Conservation (phyloP, 2,113 vertebrate genomes). For the Zosterops pallidus region DNA sequence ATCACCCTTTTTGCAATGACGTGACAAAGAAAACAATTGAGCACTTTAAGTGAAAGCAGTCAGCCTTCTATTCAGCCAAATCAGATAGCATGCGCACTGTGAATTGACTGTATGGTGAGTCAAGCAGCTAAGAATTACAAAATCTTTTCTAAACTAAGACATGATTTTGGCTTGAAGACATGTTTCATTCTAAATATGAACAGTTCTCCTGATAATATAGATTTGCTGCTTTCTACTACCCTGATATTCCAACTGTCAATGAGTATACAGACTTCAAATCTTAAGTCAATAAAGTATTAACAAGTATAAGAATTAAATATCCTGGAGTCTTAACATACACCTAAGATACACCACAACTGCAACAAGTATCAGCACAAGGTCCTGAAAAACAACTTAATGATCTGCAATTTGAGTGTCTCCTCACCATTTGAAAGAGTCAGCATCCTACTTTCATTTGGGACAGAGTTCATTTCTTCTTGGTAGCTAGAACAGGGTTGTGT, state of each 20-base stretch:
- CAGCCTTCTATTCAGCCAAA: neutral
- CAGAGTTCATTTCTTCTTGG: neutral
- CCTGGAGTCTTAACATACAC: neutral
- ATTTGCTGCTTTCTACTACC: neutral
- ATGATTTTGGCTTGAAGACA: neutral
- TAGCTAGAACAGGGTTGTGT: neutral
- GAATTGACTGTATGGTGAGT: neutral
- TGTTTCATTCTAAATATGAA: neutral
- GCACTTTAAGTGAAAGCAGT: neutral
- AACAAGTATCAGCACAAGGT: neutral
- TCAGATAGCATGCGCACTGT: accelerated
- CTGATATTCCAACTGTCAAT: neutral
- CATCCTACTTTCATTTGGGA: neutral
- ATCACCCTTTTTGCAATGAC: neutral
- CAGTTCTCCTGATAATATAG: neutral
- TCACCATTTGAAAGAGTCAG: neutral
- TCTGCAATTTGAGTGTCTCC: neutral
- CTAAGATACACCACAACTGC: neutral
- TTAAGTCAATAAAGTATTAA: neutral
- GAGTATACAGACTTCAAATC: neutral
- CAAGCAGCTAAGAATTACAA: neutral
- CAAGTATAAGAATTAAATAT: neutral
- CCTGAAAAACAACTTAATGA: neutral
- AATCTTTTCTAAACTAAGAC: neutral
- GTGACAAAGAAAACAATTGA: neutral